A percentile compares a stretch with the other conserved stretches of the same genome.
Evolutionary conservation across 2,113 vertebrate genomes (phyloP).

Genomic region (Gavia stellata): DNA sequence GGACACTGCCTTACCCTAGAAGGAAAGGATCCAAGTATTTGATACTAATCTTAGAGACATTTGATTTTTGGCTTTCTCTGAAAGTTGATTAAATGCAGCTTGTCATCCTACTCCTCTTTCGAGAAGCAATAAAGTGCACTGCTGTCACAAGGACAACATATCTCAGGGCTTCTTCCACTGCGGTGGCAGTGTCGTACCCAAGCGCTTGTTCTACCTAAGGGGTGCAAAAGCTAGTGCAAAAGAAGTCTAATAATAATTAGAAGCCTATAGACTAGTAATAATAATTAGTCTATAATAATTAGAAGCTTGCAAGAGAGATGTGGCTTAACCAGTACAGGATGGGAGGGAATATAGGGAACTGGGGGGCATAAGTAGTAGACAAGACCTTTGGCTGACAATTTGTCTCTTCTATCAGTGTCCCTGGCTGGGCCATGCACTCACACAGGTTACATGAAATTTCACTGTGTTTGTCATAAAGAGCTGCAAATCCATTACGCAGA

Average conservation of each 20-base stretch:
- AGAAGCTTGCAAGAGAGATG: neutral
- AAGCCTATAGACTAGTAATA: neutral
- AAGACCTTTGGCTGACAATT: neutral
- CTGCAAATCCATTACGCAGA: neutral
- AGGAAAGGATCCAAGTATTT: neutral
- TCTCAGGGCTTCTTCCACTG: neutral
- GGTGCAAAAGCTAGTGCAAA: neutral
- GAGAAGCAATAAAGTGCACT: neutral
- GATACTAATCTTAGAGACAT: neutral
- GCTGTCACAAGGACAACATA: neutral
- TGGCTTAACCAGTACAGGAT: neutral
- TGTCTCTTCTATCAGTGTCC: neutral
- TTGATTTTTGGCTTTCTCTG: neutral
- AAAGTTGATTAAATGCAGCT: neutral
- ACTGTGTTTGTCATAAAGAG: neutral
- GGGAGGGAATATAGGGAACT: neutral
- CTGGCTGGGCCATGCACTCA: neutral
- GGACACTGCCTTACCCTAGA: neutral
- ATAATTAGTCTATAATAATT: neutral
- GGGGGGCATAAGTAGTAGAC: neutral
- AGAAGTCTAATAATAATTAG: neutral
- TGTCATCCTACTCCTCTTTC: neutral
- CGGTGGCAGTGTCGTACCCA: neutral
- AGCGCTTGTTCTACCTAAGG: neutral
- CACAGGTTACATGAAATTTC: neutral